Percentiles rank a stretch among this genome's conserved stretches.
phyloP scores from a whole-genome alignment of 2,797 vertebrate species.

The Anas acuta region DNA sequence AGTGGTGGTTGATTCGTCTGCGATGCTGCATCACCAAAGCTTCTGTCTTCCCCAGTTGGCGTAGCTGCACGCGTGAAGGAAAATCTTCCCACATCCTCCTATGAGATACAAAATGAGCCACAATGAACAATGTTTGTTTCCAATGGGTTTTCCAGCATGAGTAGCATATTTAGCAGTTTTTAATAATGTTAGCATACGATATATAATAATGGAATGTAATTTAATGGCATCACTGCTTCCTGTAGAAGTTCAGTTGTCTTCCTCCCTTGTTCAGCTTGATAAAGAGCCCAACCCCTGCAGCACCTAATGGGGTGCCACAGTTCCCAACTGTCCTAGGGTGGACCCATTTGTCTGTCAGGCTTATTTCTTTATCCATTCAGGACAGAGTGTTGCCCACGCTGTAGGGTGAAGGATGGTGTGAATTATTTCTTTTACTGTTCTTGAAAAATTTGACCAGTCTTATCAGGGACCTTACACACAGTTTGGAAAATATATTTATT shows the following conservation, averaged over 20 bases:
- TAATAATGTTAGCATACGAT: not conserved
- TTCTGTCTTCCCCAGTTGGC: slow-evolving; percentile 71
- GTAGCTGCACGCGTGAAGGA: slow-evolving; percentile 14
- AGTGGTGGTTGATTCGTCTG: slow-evolving; percentile 50
- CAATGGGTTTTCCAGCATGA: not conserved
- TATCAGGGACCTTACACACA: not conserved
- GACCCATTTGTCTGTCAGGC: not conserved
- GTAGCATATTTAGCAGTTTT: not conserved
- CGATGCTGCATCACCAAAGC: slow-evolving; percentile 56
- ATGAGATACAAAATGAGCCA: slow-evolving; percentile 61
- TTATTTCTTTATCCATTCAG: not conserved
- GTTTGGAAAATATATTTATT: not conserved
- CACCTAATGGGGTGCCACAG: not conserved
- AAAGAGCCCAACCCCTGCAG: not conserved
- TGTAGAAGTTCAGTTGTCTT: not conserved
- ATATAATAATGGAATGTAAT: not conserved
- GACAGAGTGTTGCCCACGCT: not conserved
- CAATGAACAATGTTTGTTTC: slow-evolving; percentile 5
- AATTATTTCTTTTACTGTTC: not conserved
- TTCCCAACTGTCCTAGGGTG: not conserved
- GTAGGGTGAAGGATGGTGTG: not conserved
- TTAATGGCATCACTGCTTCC: not conserved
- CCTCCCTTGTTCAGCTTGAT: not conserved
- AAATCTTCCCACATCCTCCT: slow-evolving; percentile 64
- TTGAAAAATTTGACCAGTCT: not conserved